Base-by-base conservation (phyloP, 2,888 invertebrate genomes). In the Molanna angustata region DNA sequence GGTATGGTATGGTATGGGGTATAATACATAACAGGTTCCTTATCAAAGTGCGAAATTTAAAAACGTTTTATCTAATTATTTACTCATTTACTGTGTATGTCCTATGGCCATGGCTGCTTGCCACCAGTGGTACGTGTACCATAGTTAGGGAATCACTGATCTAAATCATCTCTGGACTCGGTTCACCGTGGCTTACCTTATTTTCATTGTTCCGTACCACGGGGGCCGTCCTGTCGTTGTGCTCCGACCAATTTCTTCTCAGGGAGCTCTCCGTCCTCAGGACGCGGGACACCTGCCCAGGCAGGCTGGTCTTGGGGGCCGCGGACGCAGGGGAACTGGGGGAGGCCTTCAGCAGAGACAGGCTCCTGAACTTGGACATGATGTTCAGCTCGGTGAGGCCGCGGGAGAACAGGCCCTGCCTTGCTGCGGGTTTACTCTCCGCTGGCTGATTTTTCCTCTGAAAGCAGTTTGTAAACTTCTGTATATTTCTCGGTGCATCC, bases 361-460 rank as follows among this genome's bases (percentile, higher is more conserved):
- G 33, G 4, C 14, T 42, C 11, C 46, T 37, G 13, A 44, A 35
- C n/a, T 50, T 50, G 18, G 43, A 50, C 27, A 44, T 43, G 6
- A 44, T 33, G 17, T 50, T 44, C 3, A 77, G 49, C 27, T 77
- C 76, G 0, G 76, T 77, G 0, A 77, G 50, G 0, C 76, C 76
- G 0, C 76, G 64, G 61, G 68, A 72, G 74, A 76, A 76, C 21
- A 76, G 43, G 1, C 56, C 47, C 6, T 32, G 41, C n/a, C 33
- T 14, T 9, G 31, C 18, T 2, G 41, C 7, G 4, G 3, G 39
- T 13, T 33, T 11, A 27, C 6, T 7, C 3, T 33, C 33, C 11
- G 33, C 4, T 13, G 4, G 11, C 14, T 33, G 33, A 13, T 11
- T 33, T 11, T 33, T 14, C 11, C 4, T n/a, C n/a, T n/a, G n/a